Percentiles rank a stretch among this genome's conserved stretches.
Conservation (phyloP, 2,888 invertebrate species). For the Andrena hattorfiana region DNA sequence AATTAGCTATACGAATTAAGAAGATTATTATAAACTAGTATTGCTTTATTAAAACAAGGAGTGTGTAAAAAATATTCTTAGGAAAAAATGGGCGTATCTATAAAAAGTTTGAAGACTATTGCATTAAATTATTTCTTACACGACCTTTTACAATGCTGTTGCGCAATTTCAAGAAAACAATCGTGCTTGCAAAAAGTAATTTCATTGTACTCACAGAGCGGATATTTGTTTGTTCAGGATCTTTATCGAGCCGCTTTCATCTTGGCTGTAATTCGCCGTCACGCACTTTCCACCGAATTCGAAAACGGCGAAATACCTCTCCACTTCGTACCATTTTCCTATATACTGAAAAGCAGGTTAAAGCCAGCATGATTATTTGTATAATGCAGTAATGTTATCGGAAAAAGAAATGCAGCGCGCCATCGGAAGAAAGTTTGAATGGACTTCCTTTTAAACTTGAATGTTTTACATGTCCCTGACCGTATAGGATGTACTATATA, state of each 20-base stretch:
- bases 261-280: slow-evolving; percentile 88
- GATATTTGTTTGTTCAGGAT: slow-evolving; percentile 85
- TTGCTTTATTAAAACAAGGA: no score
- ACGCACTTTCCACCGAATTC: slow-evolving; percentile 91
- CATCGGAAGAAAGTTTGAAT: not conserved
- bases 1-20: no score
- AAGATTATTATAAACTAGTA: no score
- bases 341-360: slow-evolving; percentile 87
- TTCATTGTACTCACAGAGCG: slow-evolving; percentile 82
- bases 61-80: no score
- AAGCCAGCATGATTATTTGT: not conserved
- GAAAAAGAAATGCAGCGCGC: slow-evolving; percentile 3
- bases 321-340: slow-evolving; percentile 92
- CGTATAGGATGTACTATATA: not conserved
- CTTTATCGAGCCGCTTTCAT: slow-evolving; percentile 84
- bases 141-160: not conserved
- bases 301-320: slow-evolving; percentile 91
- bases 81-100: no score
- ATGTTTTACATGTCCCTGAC: slow-evolving; percentile 23
- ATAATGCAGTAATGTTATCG: not conserved
- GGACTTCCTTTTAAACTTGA: slow-evolving; percentile 18
- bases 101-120: no score
- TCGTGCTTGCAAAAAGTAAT: not conserved
- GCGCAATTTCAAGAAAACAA: not conserved
- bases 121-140: not conserved